Conservation (phyloP, 2,888 invertebrate genomes). For the Pyrgus malvae region DNA sequence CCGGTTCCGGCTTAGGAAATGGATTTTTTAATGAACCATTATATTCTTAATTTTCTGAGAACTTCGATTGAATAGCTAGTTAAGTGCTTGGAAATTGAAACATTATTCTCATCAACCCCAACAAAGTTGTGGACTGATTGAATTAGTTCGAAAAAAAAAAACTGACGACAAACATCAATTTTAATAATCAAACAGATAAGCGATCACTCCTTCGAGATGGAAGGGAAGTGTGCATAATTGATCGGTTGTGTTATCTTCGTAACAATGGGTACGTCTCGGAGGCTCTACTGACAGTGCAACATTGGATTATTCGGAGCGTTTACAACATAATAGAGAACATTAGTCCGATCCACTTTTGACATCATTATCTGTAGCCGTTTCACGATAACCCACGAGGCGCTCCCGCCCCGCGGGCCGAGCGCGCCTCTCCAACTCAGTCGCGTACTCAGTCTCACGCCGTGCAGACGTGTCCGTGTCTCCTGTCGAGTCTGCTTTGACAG, state of each 20-base stretch:
- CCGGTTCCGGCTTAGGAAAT: not conserved
- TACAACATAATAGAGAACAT: slow-evolving; percentile 78
- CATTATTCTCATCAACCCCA: not conserved
- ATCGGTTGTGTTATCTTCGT: slow-evolving; percentile 10
- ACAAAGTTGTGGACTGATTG: not conserved
- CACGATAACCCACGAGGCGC: slow-evolving; percentile 78
- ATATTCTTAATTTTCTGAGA: not conserved
- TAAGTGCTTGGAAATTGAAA: not conserved
- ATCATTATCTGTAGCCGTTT: slow-evolving; percentile 79
- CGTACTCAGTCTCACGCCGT: slow-evolving; percentile 61
- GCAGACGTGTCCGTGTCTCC: slow-evolving; percentile 52
- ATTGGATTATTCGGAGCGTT: slow-evolving; percentile 61
- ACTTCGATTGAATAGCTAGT: not conserved
- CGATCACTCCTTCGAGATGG: slow-evolving; percentile 11
- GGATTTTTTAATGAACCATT: slow-evolving; percentile 12
- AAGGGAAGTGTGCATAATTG: slow-evolving; percentile 9
- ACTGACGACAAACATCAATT: not conserved
- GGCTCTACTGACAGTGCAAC: slow-evolving; percentile 51
- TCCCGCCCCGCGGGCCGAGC: slow-evolving; percentile 57
- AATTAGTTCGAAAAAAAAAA: not conserved
- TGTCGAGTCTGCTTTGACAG: slow-evolving; percentile 39
- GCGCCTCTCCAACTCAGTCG: slow-evolving; percentile 60
- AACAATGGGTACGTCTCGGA: slow-evolving; percentile 24
- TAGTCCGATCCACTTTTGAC: slow-evolving; percentile 81
- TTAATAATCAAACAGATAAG: slow-evolving; percentile 11